Evolutionary conservation across 2,888 invertebrate genomes (phyloP).

Genomic region (Habroteleia sp.): DNA sequence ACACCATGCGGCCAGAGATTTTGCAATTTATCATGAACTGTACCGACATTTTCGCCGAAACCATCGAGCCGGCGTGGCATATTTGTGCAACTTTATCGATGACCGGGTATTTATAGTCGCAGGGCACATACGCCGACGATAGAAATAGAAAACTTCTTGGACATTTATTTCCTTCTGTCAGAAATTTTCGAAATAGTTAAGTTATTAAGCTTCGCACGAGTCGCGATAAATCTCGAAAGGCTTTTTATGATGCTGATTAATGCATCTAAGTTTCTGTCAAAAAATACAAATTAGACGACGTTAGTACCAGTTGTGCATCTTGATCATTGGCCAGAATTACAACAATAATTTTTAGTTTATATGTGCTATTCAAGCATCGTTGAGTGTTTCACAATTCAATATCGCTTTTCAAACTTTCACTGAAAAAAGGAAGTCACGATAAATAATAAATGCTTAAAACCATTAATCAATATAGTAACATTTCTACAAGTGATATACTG

Average conservation of each 20-base stretch:
- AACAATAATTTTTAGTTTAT: no score
- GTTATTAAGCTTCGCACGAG: constrained; percentile 21
- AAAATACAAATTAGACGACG: no score
- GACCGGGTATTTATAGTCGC: constrained; percentile 47
- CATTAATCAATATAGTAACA: no score
- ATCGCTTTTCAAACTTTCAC: no score
- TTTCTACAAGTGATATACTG: no score
- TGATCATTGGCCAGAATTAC: no score
- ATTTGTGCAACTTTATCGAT: constrained; percentile 56
- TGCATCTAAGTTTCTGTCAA: constrained; percentile 23
- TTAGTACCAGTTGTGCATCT: no score
- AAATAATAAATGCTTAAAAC: no score
- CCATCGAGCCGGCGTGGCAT: constrained; percentile 47
- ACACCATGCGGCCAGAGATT: constrained; percentile 65
- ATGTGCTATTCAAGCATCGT: no score
- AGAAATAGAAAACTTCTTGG: constrained; percentile 36
- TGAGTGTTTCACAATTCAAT: no score
- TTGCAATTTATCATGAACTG: constrained; percentile 70
- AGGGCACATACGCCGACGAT: constrained; percentile 14
- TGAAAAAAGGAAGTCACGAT: no score
- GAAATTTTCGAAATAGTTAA: constrained; percentile 42
- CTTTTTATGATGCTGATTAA: constrained; percentile 31
- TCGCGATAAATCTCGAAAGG: constrained; percentile 22
- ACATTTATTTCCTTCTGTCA: constrained; percentile 41
- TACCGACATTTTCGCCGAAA: constrained; percentile 60